Conservation (phyloP, 2,888 invertebrate species). For the Gortyna flavago region DNA sequence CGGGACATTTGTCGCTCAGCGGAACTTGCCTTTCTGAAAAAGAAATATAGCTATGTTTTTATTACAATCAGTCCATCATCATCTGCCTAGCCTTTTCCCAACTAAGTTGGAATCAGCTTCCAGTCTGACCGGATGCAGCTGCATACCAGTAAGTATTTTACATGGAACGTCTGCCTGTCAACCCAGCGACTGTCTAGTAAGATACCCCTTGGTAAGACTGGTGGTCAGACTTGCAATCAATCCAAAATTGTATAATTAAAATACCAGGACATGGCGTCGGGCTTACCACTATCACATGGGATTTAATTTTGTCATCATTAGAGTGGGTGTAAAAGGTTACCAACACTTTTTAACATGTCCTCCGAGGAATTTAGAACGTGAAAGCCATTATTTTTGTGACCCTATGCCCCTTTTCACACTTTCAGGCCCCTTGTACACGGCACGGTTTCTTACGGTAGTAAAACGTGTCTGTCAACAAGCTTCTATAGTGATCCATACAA, state of each 20-base stretch:
- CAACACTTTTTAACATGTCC: conserved; percentile 1
- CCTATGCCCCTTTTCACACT: background rate
- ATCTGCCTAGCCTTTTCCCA: background rate
- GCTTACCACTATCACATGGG: background rate
- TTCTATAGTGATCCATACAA: background rate
- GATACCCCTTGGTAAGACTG: background rate
- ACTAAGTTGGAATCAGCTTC: background rate
- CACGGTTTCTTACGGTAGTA: background rate
- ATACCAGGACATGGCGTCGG: background rate
- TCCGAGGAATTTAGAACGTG: conserved; percentile 3
- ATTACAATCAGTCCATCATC: background rate
- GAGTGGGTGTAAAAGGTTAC: background rate
- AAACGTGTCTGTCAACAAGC: background rate
- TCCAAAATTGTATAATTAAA: background rate
- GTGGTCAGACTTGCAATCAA: background rate
- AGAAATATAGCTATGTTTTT: background rate
- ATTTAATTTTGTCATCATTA: conserved; percentile 26
- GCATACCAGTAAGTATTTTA: background rate
- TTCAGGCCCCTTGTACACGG: background rate
- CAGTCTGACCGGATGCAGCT: background rate
- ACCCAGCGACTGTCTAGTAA: no score
- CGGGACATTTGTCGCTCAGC: background rate
- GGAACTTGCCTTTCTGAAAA: background rate
- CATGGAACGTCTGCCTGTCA: background rate
- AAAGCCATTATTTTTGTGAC: conserved; percentile 5